These are phyloP conservation scores for Brachyrhaphis roseni DNA, from an alignment of 2,797 vertebrate genomes.

Conservation along the genomic window DNA sequence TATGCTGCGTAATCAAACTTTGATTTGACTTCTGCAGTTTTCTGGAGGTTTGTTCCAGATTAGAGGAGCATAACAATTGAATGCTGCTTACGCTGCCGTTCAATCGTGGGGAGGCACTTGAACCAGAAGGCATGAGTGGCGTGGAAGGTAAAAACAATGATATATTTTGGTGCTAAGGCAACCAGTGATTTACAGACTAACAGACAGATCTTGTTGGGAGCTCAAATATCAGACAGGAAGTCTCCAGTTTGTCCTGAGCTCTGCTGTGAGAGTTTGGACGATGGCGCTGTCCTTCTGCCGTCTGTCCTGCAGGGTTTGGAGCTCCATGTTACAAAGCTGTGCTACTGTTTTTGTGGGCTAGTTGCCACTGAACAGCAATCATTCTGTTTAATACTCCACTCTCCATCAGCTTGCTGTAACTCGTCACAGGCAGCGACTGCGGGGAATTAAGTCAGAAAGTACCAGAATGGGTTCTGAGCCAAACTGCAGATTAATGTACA, in stretches of 20 bases:
- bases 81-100: too few species aligned
- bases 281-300: neutral
- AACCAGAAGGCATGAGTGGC: too few species aligned
- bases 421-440: constrained; percentile 25
- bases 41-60: too few species aligned
- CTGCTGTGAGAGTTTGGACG: neutral
- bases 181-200: too few species aligned
- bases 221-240: neutral
- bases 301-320: constrained; percentile 44
- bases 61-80: too few species aligned
- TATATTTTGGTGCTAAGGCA: too few species aligned
- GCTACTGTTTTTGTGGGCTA: constrained; percentile 48
- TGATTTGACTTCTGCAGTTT: too few species aligned
- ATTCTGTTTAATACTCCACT: constrained; percentile 41
- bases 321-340: constrained; percentile 53
- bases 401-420: constrained; percentile 32
- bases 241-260: neutral
- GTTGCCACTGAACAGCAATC: constrained; percentile 41
- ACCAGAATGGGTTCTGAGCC: constrained; percentile 18
- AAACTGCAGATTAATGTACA: constrained; percentile 24
- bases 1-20: too few species aligned
- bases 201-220: too few species aligned
- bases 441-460: constrained; percentile 36
- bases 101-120: too few species aligned
- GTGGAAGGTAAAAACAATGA: too few species aligned